Evolutionary conservation across 1,140 invertebrate species (phyloP).

Genomic region (Vanessa atalanta): DNA sequence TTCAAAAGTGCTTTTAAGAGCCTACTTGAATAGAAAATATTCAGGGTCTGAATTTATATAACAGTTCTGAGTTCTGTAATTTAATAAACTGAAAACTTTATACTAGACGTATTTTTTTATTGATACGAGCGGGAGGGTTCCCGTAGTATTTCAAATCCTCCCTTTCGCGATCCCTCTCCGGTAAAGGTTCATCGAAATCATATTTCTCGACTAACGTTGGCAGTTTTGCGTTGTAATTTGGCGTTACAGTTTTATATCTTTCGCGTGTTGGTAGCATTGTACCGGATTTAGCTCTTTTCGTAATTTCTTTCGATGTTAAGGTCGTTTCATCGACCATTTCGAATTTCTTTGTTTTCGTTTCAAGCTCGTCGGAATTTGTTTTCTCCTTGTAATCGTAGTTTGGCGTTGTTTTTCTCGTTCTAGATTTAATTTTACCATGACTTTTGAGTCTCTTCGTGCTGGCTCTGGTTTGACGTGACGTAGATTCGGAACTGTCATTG

Average conservation of each 20-base stretch:
- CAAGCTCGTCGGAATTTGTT: slow-evolving; percentile 35
- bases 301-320: background rate
- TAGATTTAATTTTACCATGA: background rate
- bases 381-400: slow-evolving; percentile 20
- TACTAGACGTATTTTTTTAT: slow-evolving; percentile 6
- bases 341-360: slow-evolving; percentile 48
- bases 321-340: slow-evolving; percentile 30
- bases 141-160: slow-evolving; percentile 49
- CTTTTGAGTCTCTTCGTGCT: slow-evolving; percentile 10
- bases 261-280: slow-evolving; percentile 55
- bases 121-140: slow-evolving; percentile 42
- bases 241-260: slow-evolving; percentile 50
- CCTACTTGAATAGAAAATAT: no score
- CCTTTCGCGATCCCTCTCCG: slow-evolving; percentile 57
- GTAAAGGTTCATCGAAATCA: slow-evolving; percentile 63
- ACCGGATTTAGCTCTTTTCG: slow-evolving; percentile 29
- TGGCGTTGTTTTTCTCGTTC: slow-evolving; percentile 8
- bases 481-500: background rate
- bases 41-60: background rate
- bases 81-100: background rate
- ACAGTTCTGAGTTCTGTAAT: background rate
- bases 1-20: no score
- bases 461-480: background rate
- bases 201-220: slow-evolving; percentile 59
- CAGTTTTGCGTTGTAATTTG: slow-evolving; percentile 56